Evolutionary conservation across 1,140 invertebrate species (phyloP).

Genomic region (Drusus annulatus): DNA sequence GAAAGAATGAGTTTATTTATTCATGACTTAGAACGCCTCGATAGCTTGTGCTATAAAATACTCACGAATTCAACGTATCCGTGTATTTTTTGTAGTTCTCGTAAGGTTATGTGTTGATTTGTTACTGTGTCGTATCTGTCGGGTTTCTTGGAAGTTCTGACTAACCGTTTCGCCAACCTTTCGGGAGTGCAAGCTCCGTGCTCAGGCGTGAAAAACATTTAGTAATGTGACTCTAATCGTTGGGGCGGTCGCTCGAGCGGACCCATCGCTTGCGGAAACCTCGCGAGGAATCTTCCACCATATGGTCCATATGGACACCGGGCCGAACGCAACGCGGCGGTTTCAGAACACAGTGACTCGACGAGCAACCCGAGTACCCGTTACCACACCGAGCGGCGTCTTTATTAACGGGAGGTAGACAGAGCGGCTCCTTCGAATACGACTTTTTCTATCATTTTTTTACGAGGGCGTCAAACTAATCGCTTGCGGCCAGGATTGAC

Average conservation of each 20-base stretch:
- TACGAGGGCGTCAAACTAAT: neutral
- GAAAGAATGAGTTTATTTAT: neutral
- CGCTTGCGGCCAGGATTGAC: neutral
- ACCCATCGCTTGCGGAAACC: slow-evolving; percentile 5
- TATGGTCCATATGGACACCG: neutral
- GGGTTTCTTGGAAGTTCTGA: neutral
- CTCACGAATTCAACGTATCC: too few species aligned
- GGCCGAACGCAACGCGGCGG: neutral
- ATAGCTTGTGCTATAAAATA: too few species aligned
- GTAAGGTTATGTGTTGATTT: too few species aligned
- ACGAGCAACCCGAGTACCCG: neutral
- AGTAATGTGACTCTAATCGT: slow-evolving; percentile 19
- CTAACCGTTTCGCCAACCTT: neutral
- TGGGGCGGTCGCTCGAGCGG: slow-evolving; percentile 11
- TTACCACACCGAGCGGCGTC: slow-evolving; percentile 1
- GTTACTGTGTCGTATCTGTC: too few species aligned
- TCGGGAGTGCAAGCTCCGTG: neutral
- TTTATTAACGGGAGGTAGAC: neutral
- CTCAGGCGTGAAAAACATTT: slow-evolving; percentile 12
- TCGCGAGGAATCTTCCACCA: neutral
- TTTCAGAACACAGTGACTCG: neutral
- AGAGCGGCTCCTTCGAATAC: slow-evolving; percentile 19
- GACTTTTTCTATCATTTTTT: neutral
- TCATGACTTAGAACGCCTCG: neutral
- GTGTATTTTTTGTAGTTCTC: too few species aligned